Evolutionary conservation across 2,113 vertebrate genomes (phyloP), one percentile per base, ranked within the genome.

Genomic region (Ornithorhynchus anatinus): DNA sequence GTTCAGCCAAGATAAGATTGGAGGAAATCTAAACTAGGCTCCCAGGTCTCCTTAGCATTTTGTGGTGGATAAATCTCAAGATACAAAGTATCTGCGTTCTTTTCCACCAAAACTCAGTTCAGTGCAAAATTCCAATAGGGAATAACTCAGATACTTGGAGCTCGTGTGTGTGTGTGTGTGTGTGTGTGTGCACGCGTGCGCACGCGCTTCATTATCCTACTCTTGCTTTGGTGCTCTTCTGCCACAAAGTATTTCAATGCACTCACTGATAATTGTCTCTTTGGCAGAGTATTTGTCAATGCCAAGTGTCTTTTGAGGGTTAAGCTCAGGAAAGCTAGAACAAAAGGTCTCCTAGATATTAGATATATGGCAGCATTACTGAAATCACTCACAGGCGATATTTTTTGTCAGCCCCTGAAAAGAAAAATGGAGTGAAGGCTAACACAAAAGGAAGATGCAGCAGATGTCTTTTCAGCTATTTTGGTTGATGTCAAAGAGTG

Each of bases 201-300:
- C 43, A 59, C 72, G 77, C 72, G 73, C 27, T 25, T 68, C 51
- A 56, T 52, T 75, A 44, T 77, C 79, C 72, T 75, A 20, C 72
- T 91, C 79, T 84, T 80, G 77, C 75, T 90, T 60, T 40, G 78
- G 60, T 84, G 61, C 70, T 84, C 79, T 85, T 79, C 82, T 89
- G 88, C 91, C 90, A 84, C 67, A 75, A 92, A 79, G 57, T 63
- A 86, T 91, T 91, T 91, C 87, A 82, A 77, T 56, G 70, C 75
- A 48, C 83, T 81, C 75, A 48, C 83, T 81, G 85, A 91, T 89
- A 85, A 87, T 80, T 86, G 73, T 67, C 79, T 69, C 71, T 82
- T 77, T 91, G 90, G 89, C 86, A 92, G 89, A 90, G 84, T 91
- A 87, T 92, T 89, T 92, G 88, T 93, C 92, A 92, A 72, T 78